phyloP scores from a whole-genome alignment of 92 coral and sea anemone genomes.

The Palythoa grandis region DNA sequence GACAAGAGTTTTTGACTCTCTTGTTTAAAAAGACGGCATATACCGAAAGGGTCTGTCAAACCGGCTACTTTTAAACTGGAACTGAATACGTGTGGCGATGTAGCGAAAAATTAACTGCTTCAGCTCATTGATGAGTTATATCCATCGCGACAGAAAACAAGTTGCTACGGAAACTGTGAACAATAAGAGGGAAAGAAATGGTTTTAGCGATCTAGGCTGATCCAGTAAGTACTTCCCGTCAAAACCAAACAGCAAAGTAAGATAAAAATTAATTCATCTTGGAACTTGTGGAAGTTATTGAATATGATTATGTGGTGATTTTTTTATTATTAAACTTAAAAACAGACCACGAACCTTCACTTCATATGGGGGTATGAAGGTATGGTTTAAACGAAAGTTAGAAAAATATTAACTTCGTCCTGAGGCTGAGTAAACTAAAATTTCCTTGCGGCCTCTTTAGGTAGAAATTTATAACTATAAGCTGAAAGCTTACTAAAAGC shows the following conservation, averaged over 20 bases:
- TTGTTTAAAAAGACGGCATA: background rate
- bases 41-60: background rate
- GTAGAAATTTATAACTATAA: background rate
- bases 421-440: background rate
- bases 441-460: background rate
- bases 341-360: background rate
- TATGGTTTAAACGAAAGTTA: background rate
- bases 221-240: background rate
- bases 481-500: background rate
- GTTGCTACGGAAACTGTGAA: constrained; percentile 12
- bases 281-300: background rate
- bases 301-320: background rate
- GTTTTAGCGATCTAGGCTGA: background rate
- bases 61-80: background rate
- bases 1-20: background rate
- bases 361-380: background rate
- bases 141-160: background rate
- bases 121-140: background rate
- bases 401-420: background rate
- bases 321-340: background rate
- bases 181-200: background rate
- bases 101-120: background rate
- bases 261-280: background rate
- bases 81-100: background rate
- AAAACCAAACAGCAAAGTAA: background rate